These are phyloP conservation scores for Furnarius figulus DNA, from an alignment of 2,113 vertebrate species.

Conservation along the genomic window DNA sequence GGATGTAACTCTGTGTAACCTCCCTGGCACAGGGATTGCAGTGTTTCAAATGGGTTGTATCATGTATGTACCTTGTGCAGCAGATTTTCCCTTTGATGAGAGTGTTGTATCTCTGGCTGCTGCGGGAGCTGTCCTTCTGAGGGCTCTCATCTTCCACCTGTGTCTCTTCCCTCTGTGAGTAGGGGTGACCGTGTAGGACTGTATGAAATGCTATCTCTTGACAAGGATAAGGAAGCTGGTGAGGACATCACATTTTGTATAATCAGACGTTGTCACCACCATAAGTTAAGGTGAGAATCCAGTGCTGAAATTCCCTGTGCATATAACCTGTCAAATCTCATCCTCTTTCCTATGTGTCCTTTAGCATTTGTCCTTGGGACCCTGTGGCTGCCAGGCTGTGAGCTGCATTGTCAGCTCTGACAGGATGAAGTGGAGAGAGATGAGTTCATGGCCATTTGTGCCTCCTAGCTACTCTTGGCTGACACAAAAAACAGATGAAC, in stretches of 20 bases:
- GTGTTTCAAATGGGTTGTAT: neutral
- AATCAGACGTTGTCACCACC: neutral
- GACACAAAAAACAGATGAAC: slow-evolving; percentile 28
- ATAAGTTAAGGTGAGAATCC: neutral
- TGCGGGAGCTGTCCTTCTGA: fast-evolving
- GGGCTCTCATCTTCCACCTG: neutral
- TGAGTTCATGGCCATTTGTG: neutral
- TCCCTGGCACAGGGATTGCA: neutral
- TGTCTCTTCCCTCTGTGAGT: neutral
- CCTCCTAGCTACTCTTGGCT: slow-evolving; percentile 27
- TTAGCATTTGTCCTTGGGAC: neutral
- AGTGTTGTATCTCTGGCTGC: neutral
- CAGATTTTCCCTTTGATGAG: neutral
- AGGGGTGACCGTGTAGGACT: neutral
- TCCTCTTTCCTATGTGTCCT: neutral
- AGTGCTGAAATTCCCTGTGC: neutral
- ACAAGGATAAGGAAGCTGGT: neutral
- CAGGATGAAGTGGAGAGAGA: neutral
- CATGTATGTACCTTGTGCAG: neutral
- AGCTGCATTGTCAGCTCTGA: neutral
- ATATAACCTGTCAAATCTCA: neutral
- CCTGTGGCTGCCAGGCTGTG: neutral
- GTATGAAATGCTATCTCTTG: neutral
- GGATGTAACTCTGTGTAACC: neutral
- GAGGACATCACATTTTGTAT: neutral